Evolutionary conservation across 2,797 vertebrate genomes (phyloP).

Genomic region (Paedocypris micromegethes): DNA sequence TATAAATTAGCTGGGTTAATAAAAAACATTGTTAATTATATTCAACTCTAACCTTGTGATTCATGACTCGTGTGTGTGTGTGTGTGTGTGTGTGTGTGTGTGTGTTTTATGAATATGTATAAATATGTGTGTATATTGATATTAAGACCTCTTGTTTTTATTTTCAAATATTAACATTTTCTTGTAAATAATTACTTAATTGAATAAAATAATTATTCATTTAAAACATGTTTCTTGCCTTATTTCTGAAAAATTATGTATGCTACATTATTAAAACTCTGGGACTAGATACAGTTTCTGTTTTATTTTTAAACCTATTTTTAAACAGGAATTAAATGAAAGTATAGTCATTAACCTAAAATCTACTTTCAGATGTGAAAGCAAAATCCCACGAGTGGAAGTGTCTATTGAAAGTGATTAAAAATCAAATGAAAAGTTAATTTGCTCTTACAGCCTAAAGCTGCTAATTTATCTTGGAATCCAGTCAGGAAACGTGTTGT

Average conservation of each 20-base stretch:
- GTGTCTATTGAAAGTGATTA: constrained; percentile 47
- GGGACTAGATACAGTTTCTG: no score
- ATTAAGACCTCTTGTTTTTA: no score
- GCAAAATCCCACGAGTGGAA: constrained; percentile 43
- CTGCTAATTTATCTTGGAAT: constrained; percentile 47
- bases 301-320: neutral
- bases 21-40: no score
- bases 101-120: constrained; percentile 12
- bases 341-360: constrained; percentile 40
- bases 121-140: neutral
- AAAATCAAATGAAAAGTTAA: constrained; percentile 52
- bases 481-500: constrained; percentile 46
- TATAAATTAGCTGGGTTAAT: no score
- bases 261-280: no score
- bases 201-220: no score
- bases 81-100: neutral
- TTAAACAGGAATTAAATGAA: constrained; percentile 10
- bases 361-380: constrained; percentile 39
- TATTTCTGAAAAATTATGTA: no score
- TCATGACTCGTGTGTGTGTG: no score
- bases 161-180: no score
- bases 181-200: no score
- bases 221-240: no score
- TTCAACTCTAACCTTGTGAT: no score
- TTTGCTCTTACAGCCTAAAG: constrained; percentile 47